Conservation (phyloP, 2,113 vertebrate genomes). For the Tretioscincus oriximinensis region DNA sequence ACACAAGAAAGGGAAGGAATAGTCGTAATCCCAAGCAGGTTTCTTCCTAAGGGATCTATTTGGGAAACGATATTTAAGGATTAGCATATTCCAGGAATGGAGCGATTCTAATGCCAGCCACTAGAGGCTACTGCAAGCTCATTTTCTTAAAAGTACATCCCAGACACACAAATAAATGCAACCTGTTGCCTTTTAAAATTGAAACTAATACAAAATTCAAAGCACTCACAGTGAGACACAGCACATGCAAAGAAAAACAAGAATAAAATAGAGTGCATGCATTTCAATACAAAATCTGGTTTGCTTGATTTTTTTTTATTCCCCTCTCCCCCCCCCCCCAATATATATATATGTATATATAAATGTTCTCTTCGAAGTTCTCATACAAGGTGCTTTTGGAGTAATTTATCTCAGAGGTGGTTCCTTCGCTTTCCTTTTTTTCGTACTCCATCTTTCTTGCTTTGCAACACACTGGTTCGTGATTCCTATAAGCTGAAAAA, state of each 20-base stretch:
- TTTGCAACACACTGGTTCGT: constrained; percentile 18
- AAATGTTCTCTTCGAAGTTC: constrained; percentile 67
- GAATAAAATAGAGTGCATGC: not conserved
- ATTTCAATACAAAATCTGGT: not conserved
- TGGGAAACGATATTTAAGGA: not conserved
- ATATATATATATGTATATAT: no score
- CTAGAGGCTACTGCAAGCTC: constrained; percentile 59
- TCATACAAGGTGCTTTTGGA: constrained; percentile 53
- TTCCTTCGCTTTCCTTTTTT: no score
- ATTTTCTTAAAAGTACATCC: not conserved
- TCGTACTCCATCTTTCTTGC: not conserved
- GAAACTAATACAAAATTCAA: no score
- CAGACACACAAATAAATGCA: not conserved
- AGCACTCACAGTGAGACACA: no score
- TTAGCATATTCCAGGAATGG: rapidly evolving
- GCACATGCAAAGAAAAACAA: no score
- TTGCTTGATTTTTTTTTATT: not conserved
- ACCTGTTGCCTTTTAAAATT: no score
- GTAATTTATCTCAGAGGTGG: constrained; percentile 64
- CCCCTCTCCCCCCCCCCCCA: no score
- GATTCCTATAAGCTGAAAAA: not conserved
- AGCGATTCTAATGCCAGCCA: not conserved
- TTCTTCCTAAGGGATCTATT: no score
- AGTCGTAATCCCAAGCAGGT: no score
- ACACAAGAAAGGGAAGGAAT: no score